These are phyloP conservation scores for Pelusios castaneus DNA, from an alignment of 2,113 vertebrate species.

Conservation along the genomic window DNA sequence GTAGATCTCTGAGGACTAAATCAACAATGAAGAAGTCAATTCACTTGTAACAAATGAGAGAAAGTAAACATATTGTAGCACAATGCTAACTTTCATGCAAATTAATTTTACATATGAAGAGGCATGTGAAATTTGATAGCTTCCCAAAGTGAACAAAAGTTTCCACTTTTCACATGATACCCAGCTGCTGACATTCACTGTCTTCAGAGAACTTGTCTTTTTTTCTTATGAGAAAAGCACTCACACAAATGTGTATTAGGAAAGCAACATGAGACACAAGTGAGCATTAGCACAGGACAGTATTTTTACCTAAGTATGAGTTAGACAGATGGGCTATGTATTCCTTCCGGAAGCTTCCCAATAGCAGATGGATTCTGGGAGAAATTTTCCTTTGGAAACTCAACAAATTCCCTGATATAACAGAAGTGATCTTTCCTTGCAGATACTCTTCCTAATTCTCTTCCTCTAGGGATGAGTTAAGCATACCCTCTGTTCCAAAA, in stretches of 20 bases:
- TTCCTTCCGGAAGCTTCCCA: background rate
- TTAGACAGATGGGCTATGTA: background rate
- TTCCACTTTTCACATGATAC: background rate
- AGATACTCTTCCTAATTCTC: background rate
- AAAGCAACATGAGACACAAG: background rate
- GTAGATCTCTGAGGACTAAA: background rate
- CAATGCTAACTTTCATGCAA: background rate
- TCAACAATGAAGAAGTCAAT: background rate
- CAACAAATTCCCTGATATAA: background rate
- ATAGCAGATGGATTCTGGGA: background rate
- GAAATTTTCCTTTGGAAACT: background rate
- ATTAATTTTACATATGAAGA: background rate
- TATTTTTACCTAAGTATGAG: background rate
- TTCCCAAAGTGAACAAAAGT: background rate
- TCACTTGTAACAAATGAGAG: background rate
- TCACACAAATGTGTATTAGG: background rate
- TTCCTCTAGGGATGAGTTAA: background rate
- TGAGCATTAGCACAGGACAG: background rate
- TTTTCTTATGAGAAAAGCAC: background rate
- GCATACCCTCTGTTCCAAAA: background rate
- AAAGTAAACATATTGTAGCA: background rate
- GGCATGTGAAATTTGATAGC: background rate
- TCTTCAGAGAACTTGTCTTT: background rate
- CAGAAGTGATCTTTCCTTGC: background rate
- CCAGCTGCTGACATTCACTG: background rate